A percentile compares a stretch with the other conserved stretches of the same genome.
Evolutionary conservation across 2,113 vertebrate species (phyloP).

Genomic region (Bos javanicus): DNA sequence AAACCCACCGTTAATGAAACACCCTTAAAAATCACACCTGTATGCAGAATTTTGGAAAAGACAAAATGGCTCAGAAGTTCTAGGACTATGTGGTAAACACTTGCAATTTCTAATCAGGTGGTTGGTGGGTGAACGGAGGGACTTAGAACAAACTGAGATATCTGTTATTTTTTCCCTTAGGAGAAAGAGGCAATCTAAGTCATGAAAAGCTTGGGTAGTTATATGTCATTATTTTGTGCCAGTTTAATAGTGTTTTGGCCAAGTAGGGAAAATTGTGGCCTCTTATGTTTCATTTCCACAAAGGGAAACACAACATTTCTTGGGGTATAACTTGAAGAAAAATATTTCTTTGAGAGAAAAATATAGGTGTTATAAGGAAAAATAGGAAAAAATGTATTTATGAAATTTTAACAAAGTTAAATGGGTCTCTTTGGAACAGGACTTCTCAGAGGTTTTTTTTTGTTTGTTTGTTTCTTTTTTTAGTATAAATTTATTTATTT

Average conservation of each 20-base stretch:
- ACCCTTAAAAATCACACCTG: background rate
- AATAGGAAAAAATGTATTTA: background rate
- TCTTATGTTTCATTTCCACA: background rate
- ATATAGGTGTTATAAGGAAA: background rate
- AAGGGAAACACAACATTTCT: background rate
- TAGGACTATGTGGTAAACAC: background rate
- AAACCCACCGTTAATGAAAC: background rate
- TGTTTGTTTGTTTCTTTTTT: too few species aligned
- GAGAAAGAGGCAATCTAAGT: background rate
- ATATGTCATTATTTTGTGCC: background rate
- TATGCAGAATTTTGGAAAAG: background rate
- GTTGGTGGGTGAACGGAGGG: background rate
- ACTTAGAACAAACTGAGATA: background rate
- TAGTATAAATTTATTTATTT: too few species aligned
- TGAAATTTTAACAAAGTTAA: background rate
- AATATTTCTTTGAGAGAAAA: background rate
- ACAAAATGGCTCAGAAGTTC: background rate
- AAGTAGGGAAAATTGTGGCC: background rate
- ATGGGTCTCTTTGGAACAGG: background rate
- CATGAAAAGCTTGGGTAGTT: background rate
- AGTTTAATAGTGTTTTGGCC: background rate
- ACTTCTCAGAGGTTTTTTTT: background rate
- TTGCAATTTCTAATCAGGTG: background rate
- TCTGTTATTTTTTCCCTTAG: background rate
- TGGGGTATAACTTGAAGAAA: background rate